These are phyloP conservation scores for Anoplolepis gracilipes DNA, from an alignment of 1,140 invertebrate genomes.

Conservation along the genomic window DNA sequence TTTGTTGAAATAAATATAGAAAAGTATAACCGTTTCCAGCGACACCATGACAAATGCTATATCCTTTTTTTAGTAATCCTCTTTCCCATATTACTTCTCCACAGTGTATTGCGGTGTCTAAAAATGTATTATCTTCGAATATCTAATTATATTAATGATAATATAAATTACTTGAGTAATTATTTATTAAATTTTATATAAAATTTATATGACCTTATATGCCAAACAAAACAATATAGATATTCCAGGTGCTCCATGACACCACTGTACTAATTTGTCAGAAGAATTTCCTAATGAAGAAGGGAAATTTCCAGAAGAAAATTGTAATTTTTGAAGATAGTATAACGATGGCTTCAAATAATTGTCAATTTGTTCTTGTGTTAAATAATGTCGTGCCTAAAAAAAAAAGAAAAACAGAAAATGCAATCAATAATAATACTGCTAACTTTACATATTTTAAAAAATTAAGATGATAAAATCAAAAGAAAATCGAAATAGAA, in stretches of 20 bases:
- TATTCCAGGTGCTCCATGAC: conserved; percentile 97
- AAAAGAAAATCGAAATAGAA: neutral
- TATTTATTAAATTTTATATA: conserved; percentile 43
- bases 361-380: conserved; percentile 86
- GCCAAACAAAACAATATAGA: conserved; percentile 92
- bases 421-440: neutral
- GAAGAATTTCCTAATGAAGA: conserved; percentile 91
- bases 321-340: conserved; percentile 88
- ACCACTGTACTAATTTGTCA: conserved; percentile 97
- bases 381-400: conserved; percentile 87
- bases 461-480: neutral
- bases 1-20: conserved; percentile 92
- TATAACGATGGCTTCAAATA: conserved; percentile 89
- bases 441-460: neutral
- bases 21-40: conserved; percentile 97
- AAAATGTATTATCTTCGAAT: conserved; percentile 91
- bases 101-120: conserved; percentile 90
- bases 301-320: conserved; percentile 94
- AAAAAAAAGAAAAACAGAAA: conserved; percentile 50
- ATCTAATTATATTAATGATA: conserved; percentile 80
- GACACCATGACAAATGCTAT: conserved; percentile 96
- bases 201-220: conserved; percentile 88
- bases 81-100: conserved; percentile 94
- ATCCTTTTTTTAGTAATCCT: conserved; percentile 95
- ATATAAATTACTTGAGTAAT: neutral